Base-by-base conservation (phyloP, 2,888 invertebrate genomes). In the Epicampocera succincta region DNA sequence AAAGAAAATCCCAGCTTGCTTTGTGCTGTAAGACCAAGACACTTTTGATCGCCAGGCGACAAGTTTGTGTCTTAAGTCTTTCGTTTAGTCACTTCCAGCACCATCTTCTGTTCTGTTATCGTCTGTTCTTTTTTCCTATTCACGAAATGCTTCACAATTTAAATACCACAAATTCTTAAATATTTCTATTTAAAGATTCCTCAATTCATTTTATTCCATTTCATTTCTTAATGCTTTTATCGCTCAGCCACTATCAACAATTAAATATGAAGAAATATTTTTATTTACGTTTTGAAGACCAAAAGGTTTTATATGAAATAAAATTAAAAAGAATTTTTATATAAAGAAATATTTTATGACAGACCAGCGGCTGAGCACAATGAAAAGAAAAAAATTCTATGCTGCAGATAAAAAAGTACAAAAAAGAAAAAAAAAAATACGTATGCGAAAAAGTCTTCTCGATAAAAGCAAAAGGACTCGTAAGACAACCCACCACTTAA, bases 401-500 rank as follows among this genome's bases (percentile, higher is more conserved):
- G 19, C 29, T 65, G 33, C 13, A 73, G 66, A 54, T 79, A 72
- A 56, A 56, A 3, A 63, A 65, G 46, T n/a, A n/a, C n/a, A n/a
- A n/a, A 42, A 38, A 69, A 29, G 15, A 42, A 15, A 40, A 40
- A 65, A 40, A 46, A 63, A 42, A 29, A 40, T n/a, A n/a, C n/a
- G 13, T 2, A 17, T 29, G 38, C 40, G n/a, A 76, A 68, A 54
- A 60, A 71, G n/a, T 8, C 17, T 9, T 60, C 52, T 29, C 21
- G 58, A 56, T 69, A 52, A 69, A 82, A 77, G 63, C 52, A 33
- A 68, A 61, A 61, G 17, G 54, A 58, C 38, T 66, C 73, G 61
- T 72, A 66, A 72, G 58, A 69, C 81, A 74, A 78, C 81, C 81
- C 71, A 78, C 81, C 77, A 82, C 81, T 82, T 82, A 82, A 82